Percentiles rank a stretch among this genome's conserved stretches.
Conservation (phyloP, 1,140 invertebrate species). For the Trachelipus rathkii region DNA sequence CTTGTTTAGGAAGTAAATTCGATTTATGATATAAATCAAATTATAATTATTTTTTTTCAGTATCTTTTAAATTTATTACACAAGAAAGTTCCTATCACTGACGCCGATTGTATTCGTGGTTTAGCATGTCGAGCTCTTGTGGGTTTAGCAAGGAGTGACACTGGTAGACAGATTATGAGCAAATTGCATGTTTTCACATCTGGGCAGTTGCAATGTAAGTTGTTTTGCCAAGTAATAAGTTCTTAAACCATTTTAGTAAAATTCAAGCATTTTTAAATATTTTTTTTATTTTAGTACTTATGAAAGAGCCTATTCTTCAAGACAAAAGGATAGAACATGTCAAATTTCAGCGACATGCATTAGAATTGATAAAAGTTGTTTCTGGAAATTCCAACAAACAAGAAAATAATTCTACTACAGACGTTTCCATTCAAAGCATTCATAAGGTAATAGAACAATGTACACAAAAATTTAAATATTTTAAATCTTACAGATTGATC, state of each 20-base stretch:
- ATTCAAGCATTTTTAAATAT: background rate
- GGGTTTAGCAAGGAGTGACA: constrained; percentile 81
- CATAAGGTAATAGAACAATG: constrained; percentile 60
- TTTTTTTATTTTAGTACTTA: constrained; percentile 61
- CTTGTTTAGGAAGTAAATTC: background rate
- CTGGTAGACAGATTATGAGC: constrained; percentile 88
- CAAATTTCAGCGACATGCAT: constrained; percentile 90
- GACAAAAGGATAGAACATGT: constrained; percentile 93
- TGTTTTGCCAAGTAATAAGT: background rate
- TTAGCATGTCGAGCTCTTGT: constrained; percentile 86
- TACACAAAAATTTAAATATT: too few species aligned
- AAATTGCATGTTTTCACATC: constrained; percentile 92
- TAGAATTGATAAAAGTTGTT: constrained; percentile 83
- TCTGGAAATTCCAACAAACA: constrained; percentile 83
- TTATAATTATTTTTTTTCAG: constrained; percentile 26
- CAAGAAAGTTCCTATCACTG: constrained; percentile 89
- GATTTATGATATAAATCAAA: background rate
- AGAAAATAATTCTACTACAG: constrained; percentile 70
- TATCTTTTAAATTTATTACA: constrained; percentile 67
- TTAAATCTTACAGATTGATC: too few species aligned
- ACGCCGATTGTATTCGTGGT: constrained; percentile 88
- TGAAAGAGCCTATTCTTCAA: constrained; percentile 92
- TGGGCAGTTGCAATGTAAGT: constrained; percentile 80
- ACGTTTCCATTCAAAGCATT: constrained; percentile 70
- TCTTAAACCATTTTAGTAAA: too few species aligned